Base-by-base conservation (phyloP, 2,888 invertebrate species). In the Andricus quercusramuli region DNA sequence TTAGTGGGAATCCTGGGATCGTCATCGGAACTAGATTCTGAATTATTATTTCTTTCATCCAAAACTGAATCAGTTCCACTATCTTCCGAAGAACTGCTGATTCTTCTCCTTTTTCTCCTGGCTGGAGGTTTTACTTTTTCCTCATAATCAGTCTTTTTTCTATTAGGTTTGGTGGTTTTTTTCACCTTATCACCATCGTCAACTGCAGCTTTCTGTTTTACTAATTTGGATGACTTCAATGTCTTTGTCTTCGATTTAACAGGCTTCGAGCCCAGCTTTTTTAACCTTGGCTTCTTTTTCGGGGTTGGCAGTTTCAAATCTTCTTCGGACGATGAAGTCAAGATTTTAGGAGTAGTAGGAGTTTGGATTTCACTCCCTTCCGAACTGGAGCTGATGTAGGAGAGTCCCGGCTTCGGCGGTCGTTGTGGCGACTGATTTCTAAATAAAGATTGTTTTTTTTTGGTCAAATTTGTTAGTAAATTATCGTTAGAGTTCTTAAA, bases 31-130 rank as follows among this genome's bases (percentile, higher is more conserved):
- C 15, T 62, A 62, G 25, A 62, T 62, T 15, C 25, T 25, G 6
- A 25, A 17, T 15, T 29, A 62, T 1, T 25, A 13, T 62, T 62
- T 62, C 2, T 62, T 15, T 62, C 17, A 25, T 11, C 13, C 15
- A 25, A 62, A 11, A 15, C 62, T 3, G 15, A 4, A n/a, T 51
- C 29, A 47, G 6, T 8, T 29, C 5, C 9, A 51, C 25, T 25
- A n/a, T 47, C 47, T 6, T 51, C 20, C 2, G 70, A 51, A 29
- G 44, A 47, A 51, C 47, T 47, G 3, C 20, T 29, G 29, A 47
- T 70, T 29, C 17, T 25, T 70, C 47, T 37, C 11, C 41, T 29
- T 70, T 51, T 70, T 25, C 51, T 70, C 20, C 51, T 70, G 17
- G 20, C 47, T 25, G 22, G 25, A 8, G 9, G 25, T 22, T 47